These are phyloP conservation scores for Drosophila teissieri DNA, from an alignment of 1,140 invertebrate species.

Conservation along the genomic window DNA sequence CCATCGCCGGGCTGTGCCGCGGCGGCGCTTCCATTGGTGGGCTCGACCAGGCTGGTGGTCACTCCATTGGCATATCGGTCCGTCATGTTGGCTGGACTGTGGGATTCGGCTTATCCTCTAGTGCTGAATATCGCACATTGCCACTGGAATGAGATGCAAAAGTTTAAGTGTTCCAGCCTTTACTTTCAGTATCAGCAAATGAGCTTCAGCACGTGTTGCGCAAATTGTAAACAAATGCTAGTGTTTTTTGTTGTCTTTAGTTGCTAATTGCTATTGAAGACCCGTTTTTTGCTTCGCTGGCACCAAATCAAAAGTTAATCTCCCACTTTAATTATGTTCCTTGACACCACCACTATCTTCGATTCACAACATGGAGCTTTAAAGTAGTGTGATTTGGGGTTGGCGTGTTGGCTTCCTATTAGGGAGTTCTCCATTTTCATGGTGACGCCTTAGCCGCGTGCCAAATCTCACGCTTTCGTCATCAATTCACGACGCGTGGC, in stretches of 20 bases:
- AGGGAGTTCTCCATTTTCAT: conserved; percentile 5
- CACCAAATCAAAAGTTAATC: conserved; percentile 15
- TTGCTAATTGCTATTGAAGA: conserved; percentile 7
- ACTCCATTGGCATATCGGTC: conserved; percentile 81
- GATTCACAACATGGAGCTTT: conserved; percentile 23
- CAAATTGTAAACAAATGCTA: conserved; percentile 13
- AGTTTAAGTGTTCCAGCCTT: background rate
- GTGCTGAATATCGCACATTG: conserved; percentile 43
- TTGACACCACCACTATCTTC: conserved; percentile 25
- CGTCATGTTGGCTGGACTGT: conserved; percentile 44
- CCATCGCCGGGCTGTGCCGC: conserved; percentile 4
- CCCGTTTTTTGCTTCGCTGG: conserved; percentile 18
- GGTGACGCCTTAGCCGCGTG: conserved; percentile 25
- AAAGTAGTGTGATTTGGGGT: conserved; percentile 6
- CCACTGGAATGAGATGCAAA: conserved; percentile 56
- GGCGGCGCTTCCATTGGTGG: conserved; percentile 29
- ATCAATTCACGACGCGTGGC: conserved; percentile 30
- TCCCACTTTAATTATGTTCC: conserved; percentile 29
- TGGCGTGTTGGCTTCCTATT: background rate
- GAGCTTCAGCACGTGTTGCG: conserved; percentile 24
- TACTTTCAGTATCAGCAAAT: conserved; percentile 6
- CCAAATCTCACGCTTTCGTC: conserved; percentile 48
- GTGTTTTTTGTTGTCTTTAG: background rate
- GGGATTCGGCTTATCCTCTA: conserved; percentile 10
- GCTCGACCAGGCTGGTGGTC: conserved; percentile 62